Base-by-base conservation (phyloP, 2,113 vertebrate species). In the Shinisaurus crocodilurus region DNA sequence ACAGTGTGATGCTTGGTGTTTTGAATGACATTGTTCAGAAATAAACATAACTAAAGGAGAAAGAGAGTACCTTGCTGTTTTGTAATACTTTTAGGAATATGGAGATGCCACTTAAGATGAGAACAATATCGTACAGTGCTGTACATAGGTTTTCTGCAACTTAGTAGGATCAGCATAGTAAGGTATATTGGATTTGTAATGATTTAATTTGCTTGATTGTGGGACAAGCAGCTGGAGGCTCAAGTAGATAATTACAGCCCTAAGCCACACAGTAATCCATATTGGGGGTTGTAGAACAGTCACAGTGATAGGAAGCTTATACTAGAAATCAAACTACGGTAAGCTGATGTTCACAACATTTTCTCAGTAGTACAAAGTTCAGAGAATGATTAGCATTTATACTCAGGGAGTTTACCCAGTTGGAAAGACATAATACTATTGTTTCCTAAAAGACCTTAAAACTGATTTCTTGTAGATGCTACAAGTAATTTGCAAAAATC, bases 161-260 rank as follows among this genome's bases (percentile, higher is more conserved):
- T 57, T 88, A 90, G 75, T 34, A 89, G 27, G 81, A 88, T 88
- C 65, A 85, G n/a, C 25, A n/a, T 63, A n/a, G 45, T 85, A 72
- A 88, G 27, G 80, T 80, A 85, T 63, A 85, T 60, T 88, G 40
- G 50, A 54, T 90, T 92, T 88, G n/a, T 85, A 90, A 92, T 81
- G 43, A 92, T 85, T 89, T 89, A 74, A 82, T 65, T 90, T 89
- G 88, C 60, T 89, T 80, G 63, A 79, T 84, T 92, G 75, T 92
- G 74, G 85, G 65, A 92, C 85, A 88, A 90, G 65, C 85, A 84
- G 48, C 79, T 90, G 65, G 72, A 85, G 75, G 75, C 67, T 90
- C 81, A 90, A 67, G 29, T 27, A 85, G 82, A 82, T 43, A 80
- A 91, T 69, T 82, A 86, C 67, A 82, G 37, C 70, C 57, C n/a